Evolutionary conservation across 37 sponge, comb jelly and placozoan species (phyloP), one percentile per base, ranked within the genome.

Genomic region (Hormiphora californensis): DNA sequence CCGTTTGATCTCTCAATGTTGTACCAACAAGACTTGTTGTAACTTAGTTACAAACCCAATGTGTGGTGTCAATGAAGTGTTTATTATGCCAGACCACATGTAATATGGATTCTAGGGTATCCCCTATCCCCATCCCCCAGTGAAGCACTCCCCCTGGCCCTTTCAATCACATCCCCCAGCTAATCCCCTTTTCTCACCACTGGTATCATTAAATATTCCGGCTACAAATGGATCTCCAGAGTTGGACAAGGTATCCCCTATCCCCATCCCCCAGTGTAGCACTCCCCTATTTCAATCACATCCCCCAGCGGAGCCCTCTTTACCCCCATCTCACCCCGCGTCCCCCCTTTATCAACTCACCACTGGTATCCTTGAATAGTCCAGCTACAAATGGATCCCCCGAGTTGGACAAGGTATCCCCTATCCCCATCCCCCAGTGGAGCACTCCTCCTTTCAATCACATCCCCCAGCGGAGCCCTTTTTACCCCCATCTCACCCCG

Each of bases 331-430:
- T n/a, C 85, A 91, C 39, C 61, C 67, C 55, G 90, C 91, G 34
- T 87, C 89, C 61, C 93, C 89, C 39, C 95, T 88, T 46, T 46
- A 17, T 46, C 9, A 12, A 85, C 36, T 69, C 22, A 38, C 44
- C 49, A 89, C 90, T 94, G 0, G 92, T 92, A 88, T 97, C 95
- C 69, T 93, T 97, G 95, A 95, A 97, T 25, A 97, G 89, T 21
- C 85, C 73, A 32, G 92, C 91, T 1, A 97, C 89, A 34, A 97
- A 92, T 86, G 65, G 85, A 88, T 94, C 95, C 37, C 62, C 86
- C 21, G 99, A 97, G 73, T 87, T 87, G 31, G 89, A 86, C 54
- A 95, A 92, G 17, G 93, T 55, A 87, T 95, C 91, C 67, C 90
- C 90, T 90, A 85, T 19, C 12, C 12, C 25, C 11, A 22, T 19